These are phyloP conservation scores for Eumeta japonica DNA, from an alignment of 1,140 invertebrate genomes.

Conservation along the genomic window DNA sequence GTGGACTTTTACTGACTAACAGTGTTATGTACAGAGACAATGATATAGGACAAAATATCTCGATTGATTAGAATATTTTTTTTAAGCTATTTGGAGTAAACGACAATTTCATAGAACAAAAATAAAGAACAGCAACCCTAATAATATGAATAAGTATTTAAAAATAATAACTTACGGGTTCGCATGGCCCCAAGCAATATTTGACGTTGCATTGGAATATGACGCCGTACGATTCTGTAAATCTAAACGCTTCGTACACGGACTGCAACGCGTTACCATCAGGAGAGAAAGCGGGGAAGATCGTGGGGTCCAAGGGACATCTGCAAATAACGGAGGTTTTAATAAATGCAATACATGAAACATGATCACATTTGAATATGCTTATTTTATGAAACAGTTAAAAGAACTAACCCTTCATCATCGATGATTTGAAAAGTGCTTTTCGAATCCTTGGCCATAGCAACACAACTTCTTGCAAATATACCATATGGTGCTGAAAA, in stretches of 20 bases:
- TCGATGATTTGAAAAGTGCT: constrained; percentile 96
- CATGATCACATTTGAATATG: neutral
- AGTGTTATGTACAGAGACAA: too few species aligned
- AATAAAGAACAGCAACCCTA: constrained; percentile 5
- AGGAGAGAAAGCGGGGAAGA: constrained; percentile 87
- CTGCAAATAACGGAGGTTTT: too few species aligned
- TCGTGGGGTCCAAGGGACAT: constrained; percentile 89
- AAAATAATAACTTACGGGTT: constrained; percentile 69
- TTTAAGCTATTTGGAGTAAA: neutral
- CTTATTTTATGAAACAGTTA: neutral
- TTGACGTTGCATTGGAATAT: constrained; percentile 98
- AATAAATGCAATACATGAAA: neutral
- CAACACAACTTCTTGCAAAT: constrained; percentile 91
- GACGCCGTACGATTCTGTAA: constrained; percentile 93
- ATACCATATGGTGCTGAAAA: constrained; percentile 89
- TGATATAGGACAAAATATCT: too few species aligned
- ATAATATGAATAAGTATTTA: constrained; percentile 5
- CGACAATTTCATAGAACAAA: too few species aligned
- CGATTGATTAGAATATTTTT: too few species aligned
- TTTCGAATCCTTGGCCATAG: constrained; percentile 95
- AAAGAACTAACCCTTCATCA: constrained; percentile 75
- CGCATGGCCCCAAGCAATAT: constrained; percentile 91
- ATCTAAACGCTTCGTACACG: constrained; percentile 91
- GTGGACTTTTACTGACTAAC: too few species aligned
- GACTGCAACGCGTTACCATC: constrained; percentile 87